Evolutionary conservation across 1,140 invertebrate genomes (phyloP), one percentile per base, ranked within the genome.

Genomic region (Drosophila kepulauana): DNA sequence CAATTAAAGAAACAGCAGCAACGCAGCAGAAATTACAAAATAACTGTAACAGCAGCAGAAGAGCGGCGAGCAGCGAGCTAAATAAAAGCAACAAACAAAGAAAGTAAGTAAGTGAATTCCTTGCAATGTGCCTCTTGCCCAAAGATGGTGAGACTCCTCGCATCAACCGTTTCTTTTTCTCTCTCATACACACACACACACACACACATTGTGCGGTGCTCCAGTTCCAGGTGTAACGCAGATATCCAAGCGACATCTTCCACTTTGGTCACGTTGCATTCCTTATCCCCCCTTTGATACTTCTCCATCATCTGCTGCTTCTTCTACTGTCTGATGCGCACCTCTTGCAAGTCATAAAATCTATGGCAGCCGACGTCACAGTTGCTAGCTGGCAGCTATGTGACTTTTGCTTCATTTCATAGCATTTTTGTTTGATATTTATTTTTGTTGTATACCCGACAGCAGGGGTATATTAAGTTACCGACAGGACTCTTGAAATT

Each of bases 31-130:
- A 15, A 67, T 51, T 73, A 38, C 63, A 75, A 56, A 66, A 58
- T 11, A 56, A 52, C 15, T 49, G 52, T 4, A 59, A 56, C 30
- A 67, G n/a, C 54, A 62, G 46, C 69, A 65, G 28, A 20, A 45
- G 38, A 48, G 30, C 73, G 64, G 33, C 58, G 20, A 58, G 15
- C 43, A 62, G 58, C 30, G 66, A 78, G 52, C n/a, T 5, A 33
- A 33, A 6, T 33, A 33, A 33, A 15, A 35, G 56, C 67, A 61
- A 73, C 69, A 86, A 88, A 88, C 69, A 86, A 88, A 88, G 84
- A 89, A 88, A 88, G 84, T 88, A 88, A 88, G 84, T 88, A 88
- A 88, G 84, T 88, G 81, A 88, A 88, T 88, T 88, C 84, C 84
- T 76, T 76, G 38, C 48, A 76, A 61, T 68, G 49, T 76, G 68